Percentiles rank a stretch among this genome's conserved stretches.
These are phyloP conservation scores for Trissolcus basalis DNA, from an alignment of 1,140 invertebrate genomes.

Conservation along the genomic window DNA sequence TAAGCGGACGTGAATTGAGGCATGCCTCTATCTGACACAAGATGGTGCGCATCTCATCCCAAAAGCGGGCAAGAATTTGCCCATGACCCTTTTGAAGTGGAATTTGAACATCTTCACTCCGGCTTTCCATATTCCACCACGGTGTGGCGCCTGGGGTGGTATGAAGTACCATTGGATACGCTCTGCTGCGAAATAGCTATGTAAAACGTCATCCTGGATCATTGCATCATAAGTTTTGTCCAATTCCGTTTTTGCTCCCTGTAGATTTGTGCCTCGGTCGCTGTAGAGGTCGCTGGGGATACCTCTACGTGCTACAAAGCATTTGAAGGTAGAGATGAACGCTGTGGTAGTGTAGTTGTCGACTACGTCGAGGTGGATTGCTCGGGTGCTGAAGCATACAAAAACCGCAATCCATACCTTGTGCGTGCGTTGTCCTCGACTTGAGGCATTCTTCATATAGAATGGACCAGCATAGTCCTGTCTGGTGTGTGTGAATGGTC, in stretches of 20 bases:
- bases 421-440: not conserved
- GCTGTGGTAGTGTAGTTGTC: no score
- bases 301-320: no score
- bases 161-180: slow-evolving; percentile 12
- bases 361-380: not conserved
- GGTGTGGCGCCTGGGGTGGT: slow-evolving; percentile 4
- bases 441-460: not conserved
- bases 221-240: not conserved
- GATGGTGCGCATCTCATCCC: slow-evolving; percentile 34
- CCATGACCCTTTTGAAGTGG: slow-evolving; percentile 2
- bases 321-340: no score
- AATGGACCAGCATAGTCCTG: not conserved
- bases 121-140: slow-evolving; percentile 16
- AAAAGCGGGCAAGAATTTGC: slow-evolving; percentile 2
- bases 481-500: not conserved
- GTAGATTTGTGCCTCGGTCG: slow-evolving; percentile 5
- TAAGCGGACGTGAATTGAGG: slow-evolving; percentile 37
- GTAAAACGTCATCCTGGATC: not conserved
- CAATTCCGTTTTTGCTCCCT: slow-evolving; percentile 1
- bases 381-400: not conserved
- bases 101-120: slow-evolving; percentile 8
- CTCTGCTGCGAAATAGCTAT: not conserved
- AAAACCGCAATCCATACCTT: not conserved
- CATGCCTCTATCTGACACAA: slow-evolving; percentile 30
- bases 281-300: no score